Base-by-base conservation (phyloP, 2,888 invertebrate species). In the Leucoptera coffeella region DNA sequence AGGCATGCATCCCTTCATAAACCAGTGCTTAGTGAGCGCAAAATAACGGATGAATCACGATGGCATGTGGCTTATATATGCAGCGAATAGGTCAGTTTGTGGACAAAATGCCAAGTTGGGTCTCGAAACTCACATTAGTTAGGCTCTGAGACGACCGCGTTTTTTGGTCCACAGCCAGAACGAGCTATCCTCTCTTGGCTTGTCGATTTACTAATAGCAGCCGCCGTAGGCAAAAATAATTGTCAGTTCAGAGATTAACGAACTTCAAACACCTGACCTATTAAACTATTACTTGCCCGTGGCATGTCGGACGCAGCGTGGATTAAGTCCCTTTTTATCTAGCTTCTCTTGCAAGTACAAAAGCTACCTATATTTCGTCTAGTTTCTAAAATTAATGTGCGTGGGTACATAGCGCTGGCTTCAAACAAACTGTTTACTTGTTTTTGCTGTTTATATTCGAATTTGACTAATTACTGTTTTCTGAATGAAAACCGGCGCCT, bases 151-250 rank as follows among this genome's bases (percentile, higher is more conserved):
- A 17, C 51, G 45, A 46, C 50, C 50, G 56, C 69, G 65, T 69
- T 65, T 67, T 50, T 69, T 69, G 67, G 67, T 65, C 62, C 64
- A 48, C 47, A 42, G 67, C 69, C 69, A 69, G 62, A 67, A 65
- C 51, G 53, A 49, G 52, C 56, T 57, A 59, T 61, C 64, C 64
- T 65, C n/a, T n/a, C 64, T 67, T 69, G 67, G 67, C 67, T 56
- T 61, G 57, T 62, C 56, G 61, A 59, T 61, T 55, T 49, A 48
- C 47, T 49, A 50, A 48, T 55, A 47, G 48, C 48, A 50, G 52
- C 50, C 55, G 47, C 47, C 50, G 57, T 45, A 47, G 53, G 53
- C 51, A 48, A 59, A 60, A 65, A 61, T 67, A 65, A 67, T 35
- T 64, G 64, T 62, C 62, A 59, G 56, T 64, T 57, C 55, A 59